Evolutionary conservation across 2,797 vertebrate species (phyloP), one percentile per base, ranked within the genome.

Genomic region (Hoplostethus mediterraneus): DNA sequence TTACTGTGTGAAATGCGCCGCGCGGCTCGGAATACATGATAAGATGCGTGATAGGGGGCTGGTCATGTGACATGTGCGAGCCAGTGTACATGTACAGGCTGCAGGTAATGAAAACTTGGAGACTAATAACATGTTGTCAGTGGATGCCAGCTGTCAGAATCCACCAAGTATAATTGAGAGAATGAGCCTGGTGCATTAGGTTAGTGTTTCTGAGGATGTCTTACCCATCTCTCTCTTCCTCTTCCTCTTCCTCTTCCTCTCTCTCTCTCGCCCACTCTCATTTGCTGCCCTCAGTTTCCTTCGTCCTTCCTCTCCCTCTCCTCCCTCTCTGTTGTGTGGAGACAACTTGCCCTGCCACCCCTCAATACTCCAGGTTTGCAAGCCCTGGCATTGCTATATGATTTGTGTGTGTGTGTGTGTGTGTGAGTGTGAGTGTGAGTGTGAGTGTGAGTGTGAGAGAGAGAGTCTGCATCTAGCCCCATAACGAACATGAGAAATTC

Each of bases 61-160:
- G 61, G 80, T 64, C 82, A 64, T 63, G 73, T 63, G 65, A 49
- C 30, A 58, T 51, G 45, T 8, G 75, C 66, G 79, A 64, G 68
- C 63, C 70, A 73, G 77, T 77, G 71, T 68, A 58, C 73, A 64
- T 11, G 33, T 75, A 31, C 58, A 54, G 65, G 66, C 68, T 56
- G 73, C 79, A 65, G 72, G 71, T 56, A 67, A 86, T 76, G 67
- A 51, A 63, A 87, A 84, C 80, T 86, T 84, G 68, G 80, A 79
- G 86, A 76, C 47, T 81, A 82, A 86, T 73, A 63, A 69, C 30
- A 62, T 81, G 77, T 73, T 48, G 71, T 63, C 51, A 70, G 75
- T 61, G 63, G 67, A 83, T 10, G 25, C 51, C 14, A 21, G 63
- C 12, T 53, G 40, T 55, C 52, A 56, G 67, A 66, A 67, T n/a